These are phyloP conservation scores for Melanchra persicariae DNA, from an alignment of 2,888 invertebrate genomes.

Conservation along the genomic window DNA sequence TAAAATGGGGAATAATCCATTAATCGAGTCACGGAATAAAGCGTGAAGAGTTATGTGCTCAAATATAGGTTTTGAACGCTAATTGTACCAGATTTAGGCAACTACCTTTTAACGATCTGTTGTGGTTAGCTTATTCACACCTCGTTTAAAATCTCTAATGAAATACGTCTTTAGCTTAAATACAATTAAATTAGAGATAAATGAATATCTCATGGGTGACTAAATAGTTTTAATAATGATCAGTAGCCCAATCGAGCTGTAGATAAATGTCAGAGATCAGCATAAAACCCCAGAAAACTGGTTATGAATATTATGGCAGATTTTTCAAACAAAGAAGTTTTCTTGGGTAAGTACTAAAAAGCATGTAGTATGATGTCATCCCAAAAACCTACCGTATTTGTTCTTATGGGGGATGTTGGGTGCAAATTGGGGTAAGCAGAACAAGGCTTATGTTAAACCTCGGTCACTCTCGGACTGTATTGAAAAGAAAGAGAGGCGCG, in stretches of 20 bases:
- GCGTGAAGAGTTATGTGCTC: constrained; percentile 5
- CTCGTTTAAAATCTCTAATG: constrained; percentile 6
- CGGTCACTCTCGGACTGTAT: no score
- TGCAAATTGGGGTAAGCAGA: not conserved
- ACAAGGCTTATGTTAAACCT: not conserved
- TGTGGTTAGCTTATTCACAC: constrained; percentile 19
- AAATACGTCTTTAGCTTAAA: constrained; percentile 8
- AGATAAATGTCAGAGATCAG: constrained; percentile 28
- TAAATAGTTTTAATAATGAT: constrained; percentile 1
- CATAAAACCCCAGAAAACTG: constrained; percentile 23
- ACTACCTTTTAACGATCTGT: not conserved
- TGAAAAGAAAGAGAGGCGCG: no score
- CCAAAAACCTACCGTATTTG: not conserved
- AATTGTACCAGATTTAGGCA: constrained; percentile 14
- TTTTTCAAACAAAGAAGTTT: constrained; percentile 25
- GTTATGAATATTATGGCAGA: constrained; percentile 1
- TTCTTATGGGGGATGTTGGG: not conserved
- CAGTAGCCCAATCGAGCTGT: constrained; percentile 1
- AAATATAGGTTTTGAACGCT: constrained; percentile 17
- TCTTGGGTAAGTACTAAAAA: not conserved
- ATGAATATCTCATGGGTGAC: not conserved
- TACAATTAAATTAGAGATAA: constrained; percentile 1
- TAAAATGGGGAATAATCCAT: constrained; percentile 17
- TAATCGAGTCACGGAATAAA: constrained; percentile 1
- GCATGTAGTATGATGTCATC: not conserved